These are phyloP conservation scores for Catalaphyllia jardinei DNA, from an alignment of 64 coral and sea anemone species.

Conservation along the genomic window DNA sequence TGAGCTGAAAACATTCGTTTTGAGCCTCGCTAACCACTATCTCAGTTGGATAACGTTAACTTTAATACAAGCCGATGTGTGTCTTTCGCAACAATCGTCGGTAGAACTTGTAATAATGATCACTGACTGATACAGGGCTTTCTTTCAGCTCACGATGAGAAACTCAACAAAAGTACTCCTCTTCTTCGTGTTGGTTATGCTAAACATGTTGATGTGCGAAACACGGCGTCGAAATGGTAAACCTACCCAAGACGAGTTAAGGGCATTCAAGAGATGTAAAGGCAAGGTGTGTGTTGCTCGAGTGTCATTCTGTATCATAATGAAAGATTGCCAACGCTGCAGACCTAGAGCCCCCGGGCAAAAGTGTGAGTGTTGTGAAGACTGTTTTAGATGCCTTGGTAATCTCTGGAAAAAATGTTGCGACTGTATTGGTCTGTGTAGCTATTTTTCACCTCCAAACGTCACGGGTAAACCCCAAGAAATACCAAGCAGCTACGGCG, in stretches of 20 bases:
- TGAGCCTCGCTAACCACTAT: too few relatives aligned
- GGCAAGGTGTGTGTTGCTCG: constrained; percentile 35
- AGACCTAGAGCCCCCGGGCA: background rate
- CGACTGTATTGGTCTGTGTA: constrained; percentile 50
- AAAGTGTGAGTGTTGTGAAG: constrained; percentile 40
- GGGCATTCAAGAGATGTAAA: constrained; percentile 26
- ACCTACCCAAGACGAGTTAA: background rate
- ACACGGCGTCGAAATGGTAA: background rate
- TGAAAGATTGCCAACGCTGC: constrained; percentile 37
- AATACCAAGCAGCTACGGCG: constrained; percentile 36
- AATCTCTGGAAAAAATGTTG: constrained; percentile 48
- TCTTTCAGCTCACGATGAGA: constrained; percentile 11
- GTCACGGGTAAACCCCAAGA: background rate
- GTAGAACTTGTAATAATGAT: background rate
- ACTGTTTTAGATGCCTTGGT: constrained; percentile 57
- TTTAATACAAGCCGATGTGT: background rate
- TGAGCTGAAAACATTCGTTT: too few relatives aligned
- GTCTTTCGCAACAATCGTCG: background rate
- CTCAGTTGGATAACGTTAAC: too few relatives aligned
- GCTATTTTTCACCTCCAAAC: background rate
- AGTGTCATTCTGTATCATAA: constrained; percentile 51
- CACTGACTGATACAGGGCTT: background rate
- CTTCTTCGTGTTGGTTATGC: background rate
- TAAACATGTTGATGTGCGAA: background rate
- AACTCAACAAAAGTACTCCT: background rate